Base-by-base conservation (phyloP, 2,797 vertebrate genomes). In the Bovichtus diacanthus region DNA sequence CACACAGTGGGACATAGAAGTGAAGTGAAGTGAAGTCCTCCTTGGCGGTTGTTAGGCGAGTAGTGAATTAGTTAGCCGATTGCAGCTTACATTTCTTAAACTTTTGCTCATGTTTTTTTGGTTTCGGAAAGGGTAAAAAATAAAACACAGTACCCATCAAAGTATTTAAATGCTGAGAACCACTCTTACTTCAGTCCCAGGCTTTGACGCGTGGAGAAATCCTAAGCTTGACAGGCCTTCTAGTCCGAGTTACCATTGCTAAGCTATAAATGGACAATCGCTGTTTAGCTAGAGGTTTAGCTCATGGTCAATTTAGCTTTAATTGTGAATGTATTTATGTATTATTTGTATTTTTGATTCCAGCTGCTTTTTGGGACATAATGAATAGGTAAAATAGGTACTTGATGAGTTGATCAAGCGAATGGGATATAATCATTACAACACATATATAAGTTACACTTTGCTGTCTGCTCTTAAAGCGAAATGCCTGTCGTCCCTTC, bases 371-470 rank as follows among this genome's bases (percentile, higher is more conserved):
- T 49, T 38, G 25, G 4, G 29, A 64, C 23, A 54, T 0, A 16
- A 44, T 50, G 16, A 70, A 50, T 3, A 51, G 27, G 19, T 53
- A 19, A 55, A 74, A 53, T 38, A 9, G 34, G 44, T 31, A 75
- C 53, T 58, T 71, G n/a, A 51, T 68, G 46, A 73, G 67, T 67
- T 73, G 65, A 58, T 80, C 11, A 80, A 61, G 60, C n/a, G 2
- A 68, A 73, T 38, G 41, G 51, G 46, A 60, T 69, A 25, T 67
- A 77, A 85, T 78, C 76, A 46, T 8, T 44, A 86, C 70, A 82
- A 84, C 76, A 82, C 56, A 68, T 76, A 87, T 21, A 76, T 68
- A 68, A 93, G 89, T 91, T 83, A 47, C 61, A 72, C 84, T 90
- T 85, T 82, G 60, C 65, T 7, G 49, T 73, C 67, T 68, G 56